Evolutionary conservation across 2,113 vertebrate genomes (phyloP).

Genomic region (Menura novaehollandiae): DNA sequence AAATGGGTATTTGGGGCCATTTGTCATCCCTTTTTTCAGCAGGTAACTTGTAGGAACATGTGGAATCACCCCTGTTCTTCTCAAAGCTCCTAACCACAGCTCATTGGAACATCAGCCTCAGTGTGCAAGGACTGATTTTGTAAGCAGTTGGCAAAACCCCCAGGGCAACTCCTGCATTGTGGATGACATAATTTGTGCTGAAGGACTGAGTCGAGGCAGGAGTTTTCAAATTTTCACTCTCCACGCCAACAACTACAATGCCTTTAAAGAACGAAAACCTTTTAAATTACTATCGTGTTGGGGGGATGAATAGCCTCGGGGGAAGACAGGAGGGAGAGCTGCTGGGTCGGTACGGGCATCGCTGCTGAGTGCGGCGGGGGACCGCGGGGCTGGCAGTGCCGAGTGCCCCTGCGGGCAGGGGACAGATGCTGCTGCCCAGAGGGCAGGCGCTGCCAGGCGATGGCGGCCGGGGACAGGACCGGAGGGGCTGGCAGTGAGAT

Average conservation of each 20-base stretch:
- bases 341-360: not conserved
- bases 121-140: not conserved
- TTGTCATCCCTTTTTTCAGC: not conserved
- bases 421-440: not conserved
- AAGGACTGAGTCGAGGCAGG: not conserved
- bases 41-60: not conserved
- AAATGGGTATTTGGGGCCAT: not conserved
- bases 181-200: not conserved
- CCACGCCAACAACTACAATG: not conserved
- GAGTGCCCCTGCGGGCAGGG: not conserved
- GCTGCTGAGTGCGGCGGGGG: not conserved
- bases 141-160: not conserved
- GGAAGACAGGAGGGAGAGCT: not conserved
- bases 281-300: fast-evolving
- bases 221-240: not conserved
- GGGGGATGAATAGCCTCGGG: not conserved
- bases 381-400: not conserved
- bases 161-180: not conserved
- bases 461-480: not conserved
- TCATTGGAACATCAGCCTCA: not conserved
- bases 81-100: not conserved
- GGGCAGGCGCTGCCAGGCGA: not conserved
- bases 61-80: not conserved
- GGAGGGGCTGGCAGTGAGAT: fast-evolving
- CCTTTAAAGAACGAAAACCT: not conserved